Evolutionary conservation across 2,888 invertebrate genomes (phyloP).

Genomic region (Lottia gigantea): DNA sequence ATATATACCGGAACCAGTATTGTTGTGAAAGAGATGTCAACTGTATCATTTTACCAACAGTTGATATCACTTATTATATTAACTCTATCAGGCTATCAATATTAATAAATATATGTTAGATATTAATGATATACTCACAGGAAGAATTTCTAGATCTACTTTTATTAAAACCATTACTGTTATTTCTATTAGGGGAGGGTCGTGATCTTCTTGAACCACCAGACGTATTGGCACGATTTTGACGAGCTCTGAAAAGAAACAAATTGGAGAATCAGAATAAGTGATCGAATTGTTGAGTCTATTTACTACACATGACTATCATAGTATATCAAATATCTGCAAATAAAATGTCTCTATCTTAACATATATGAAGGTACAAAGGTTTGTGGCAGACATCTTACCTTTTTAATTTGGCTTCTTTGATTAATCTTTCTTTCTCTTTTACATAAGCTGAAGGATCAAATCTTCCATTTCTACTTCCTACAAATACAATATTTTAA

Average conservation of each 20-base stretch:
- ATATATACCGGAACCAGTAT: too few relatives aligned
- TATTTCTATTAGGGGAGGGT: conserved; percentile 37
- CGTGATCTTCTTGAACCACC: conserved; percentile 44
- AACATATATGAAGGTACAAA: too few relatives aligned
- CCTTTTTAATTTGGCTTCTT: conserved; percentile 56
- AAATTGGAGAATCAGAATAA: too few relatives aligned
- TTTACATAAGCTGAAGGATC: conserved; percentile 66
- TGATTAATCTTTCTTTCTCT: conserved; percentile 59
- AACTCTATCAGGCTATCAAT: too few relatives aligned
- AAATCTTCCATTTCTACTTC: conserved; percentile 56
- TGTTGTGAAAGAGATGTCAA: too few relatives aligned
- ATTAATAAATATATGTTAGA: too few relatives aligned
- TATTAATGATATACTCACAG: conserved; percentile 46
- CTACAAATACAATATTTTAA: conserved; percentile 26
- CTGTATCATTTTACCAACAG: too few relatives aligned
- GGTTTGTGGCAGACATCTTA: conserved; percentile 30
- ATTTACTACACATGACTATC: too few relatives aligned
- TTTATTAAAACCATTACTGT: conserved; percentile 33
- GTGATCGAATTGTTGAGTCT: too few relatives aligned
- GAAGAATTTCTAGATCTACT: conserved; percentile 52
- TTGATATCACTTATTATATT: too few relatives aligned
- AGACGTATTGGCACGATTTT: conserved; percentile 42
- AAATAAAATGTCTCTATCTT: too few relatives aligned
- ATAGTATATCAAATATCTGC: too few relatives aligned
- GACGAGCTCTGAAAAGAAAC: conserved; percentile 37